Evolutionary conservation across 2,797 vertebrate species (phyloP).

Genomic region (Otus scops): DNA sequence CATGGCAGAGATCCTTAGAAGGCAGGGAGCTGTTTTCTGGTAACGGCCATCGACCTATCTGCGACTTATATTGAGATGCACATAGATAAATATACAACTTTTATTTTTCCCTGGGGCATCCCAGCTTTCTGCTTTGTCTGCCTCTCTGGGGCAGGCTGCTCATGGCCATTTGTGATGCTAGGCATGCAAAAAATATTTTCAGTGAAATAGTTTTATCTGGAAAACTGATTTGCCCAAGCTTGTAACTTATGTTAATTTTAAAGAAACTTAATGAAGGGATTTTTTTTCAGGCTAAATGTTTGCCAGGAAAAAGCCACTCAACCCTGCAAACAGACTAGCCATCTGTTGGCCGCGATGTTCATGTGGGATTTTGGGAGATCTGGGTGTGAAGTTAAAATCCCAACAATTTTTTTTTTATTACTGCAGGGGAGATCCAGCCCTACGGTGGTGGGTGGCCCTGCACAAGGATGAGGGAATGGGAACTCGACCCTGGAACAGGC

Average conservation of each 20-base stretch:
- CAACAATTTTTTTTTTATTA: background rate
- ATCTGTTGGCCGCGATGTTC: background rate
- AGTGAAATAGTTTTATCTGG: background rate
- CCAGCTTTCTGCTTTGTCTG: background rate
- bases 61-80: background rate
- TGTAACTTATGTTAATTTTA: background rate
- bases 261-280: background rate
- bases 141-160: background rate
- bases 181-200: background rate
- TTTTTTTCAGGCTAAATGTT: background rate
- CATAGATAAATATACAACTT: background rate
- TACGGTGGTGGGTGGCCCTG: background rate
- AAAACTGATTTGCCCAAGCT: background rate
- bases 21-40: background rate
- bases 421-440: background rate
- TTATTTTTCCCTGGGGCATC: background rate
- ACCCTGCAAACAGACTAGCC: background rate
- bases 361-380: background rate
- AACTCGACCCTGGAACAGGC: background rate
- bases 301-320: background rate
- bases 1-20: background rate
- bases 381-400: background rate
- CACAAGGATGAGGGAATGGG: background rate
- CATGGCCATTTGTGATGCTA: fast-evolving
- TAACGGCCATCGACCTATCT: background rate